Percentiles rank a stretch among this genome's conserved stretches.
phyloP scores from a whole-genome alignment of 2,113 vertebrate species.

The Festucalex cinctus region DNA sequence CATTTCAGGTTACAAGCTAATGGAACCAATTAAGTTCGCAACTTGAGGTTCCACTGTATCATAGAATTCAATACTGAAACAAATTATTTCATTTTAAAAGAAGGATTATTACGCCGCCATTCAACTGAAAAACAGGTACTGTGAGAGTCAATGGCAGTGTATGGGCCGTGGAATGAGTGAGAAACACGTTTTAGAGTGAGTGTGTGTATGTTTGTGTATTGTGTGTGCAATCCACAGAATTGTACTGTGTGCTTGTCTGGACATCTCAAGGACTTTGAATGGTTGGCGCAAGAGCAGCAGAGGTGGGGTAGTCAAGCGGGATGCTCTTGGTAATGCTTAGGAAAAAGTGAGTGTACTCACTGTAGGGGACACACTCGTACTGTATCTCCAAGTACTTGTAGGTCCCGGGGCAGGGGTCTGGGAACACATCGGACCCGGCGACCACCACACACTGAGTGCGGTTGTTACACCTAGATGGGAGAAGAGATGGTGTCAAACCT shows the following conservation, averaged over 20 bases:
- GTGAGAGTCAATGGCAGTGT: not conserved
- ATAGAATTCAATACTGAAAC: not conserved
- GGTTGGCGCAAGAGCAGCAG: not conserved
- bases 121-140: no score
- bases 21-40: no score
- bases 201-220: not conserved
- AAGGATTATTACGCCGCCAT: no score
- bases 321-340: not conserved
- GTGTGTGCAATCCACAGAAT: not conserved
- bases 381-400: constrained; percentile 96
- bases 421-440: constrained; percentile 86
- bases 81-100: not conserved
- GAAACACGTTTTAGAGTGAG: not conserved
- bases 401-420: constrained; percentile 88
- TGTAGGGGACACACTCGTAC: constrained; percentile 94
- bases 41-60: no score
- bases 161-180: not conserved
- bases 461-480: constrained; percentile 84
- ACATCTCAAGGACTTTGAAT: not conserved
- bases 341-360: constrained; percentile 2
- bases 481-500: constrained; percentile 23
- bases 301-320: not conserved
- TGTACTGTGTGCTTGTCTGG: not conserved
- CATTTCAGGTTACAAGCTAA: no score
- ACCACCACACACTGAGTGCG: constrained; percentile 91